Percentiles rank a stretch among this genome's conserved stretches.
phyloP scores from a whole-genome alignment of 2,797 vertebrate species.

The Salarias fasciatus region DNA sequence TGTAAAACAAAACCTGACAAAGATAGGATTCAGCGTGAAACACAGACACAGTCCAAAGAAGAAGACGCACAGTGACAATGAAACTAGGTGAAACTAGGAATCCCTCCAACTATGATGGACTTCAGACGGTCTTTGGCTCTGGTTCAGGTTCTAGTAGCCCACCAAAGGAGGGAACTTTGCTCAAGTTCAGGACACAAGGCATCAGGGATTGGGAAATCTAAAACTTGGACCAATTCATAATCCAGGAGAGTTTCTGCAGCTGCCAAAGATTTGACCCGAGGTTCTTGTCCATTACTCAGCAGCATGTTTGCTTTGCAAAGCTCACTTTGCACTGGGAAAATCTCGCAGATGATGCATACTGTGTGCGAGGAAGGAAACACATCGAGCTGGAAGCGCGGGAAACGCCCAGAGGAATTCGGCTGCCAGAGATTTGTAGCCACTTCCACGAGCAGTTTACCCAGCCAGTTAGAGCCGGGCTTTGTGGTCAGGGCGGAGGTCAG shows the following conservation, averaged over 20 bases:
- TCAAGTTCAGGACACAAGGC: conserved; percentile 15
- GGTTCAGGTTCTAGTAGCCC: conserved; percentile 29
- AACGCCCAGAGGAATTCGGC: conserved; percentile 64
- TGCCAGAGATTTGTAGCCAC: conserved; percentile 62
- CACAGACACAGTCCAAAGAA: neutral
- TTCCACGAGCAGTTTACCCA: conserved; percentile 58
- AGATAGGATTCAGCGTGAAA: neutral
- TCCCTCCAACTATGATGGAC: conserved; percentile 24
- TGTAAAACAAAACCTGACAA: neutral
- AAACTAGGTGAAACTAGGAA: conserved; percentile 26
- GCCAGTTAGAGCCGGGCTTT: conserved; percentile 53
- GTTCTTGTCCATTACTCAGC: conserved; percentile 30
- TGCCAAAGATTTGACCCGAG: conserved; percentile 36
- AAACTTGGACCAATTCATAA: conserved; percentile 31
- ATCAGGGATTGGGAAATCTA: conserved; percentile 31
- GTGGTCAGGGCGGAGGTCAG: conserved; percentile 68
- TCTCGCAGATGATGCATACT: conserved; percentile 11
- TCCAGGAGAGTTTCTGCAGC: conserved; percentile 15
- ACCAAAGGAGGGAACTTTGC: conserved; percentile 33
- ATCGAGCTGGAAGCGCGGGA: conserved; percentile 49
- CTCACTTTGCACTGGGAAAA: conserved; percentile 36
- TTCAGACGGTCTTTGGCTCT: conserved; percentile 34
- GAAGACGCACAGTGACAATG: conserved; percentile 24
- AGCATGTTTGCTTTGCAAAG: conserved; percentile 36
- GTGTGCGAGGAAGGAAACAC: conserved; percentile 19